Conservation (phyloP, 1,140 invertebrate species). For the Linepithema humile region DNA sequence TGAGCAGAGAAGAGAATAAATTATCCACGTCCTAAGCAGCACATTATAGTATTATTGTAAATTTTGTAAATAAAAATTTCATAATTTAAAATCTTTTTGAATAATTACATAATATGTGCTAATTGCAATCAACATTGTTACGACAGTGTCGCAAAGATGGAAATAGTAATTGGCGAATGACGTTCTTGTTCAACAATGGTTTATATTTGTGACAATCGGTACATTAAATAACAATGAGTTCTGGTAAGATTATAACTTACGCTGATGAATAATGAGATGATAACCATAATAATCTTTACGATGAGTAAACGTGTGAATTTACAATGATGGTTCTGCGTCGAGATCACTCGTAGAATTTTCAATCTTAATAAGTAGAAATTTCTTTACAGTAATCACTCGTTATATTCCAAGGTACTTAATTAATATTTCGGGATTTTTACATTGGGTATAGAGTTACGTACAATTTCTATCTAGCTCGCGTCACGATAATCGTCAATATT, state of each 20-base stretch:
- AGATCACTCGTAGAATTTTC: constrained; percentile 38
- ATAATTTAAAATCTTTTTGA: neutral
- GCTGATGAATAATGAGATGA: constrained; percentile 24
- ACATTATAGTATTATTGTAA: constrained; percentile 6
- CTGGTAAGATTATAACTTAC: constrained; percentile 37
- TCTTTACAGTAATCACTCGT: neutral
- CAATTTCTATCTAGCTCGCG: constrained; percentile 5
- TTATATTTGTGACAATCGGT: constrained; percentile 62
- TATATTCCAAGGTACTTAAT: neutral
- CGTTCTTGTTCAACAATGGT: constrained; percentile 59
- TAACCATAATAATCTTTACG: constrained; percentile 25
- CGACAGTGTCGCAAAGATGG: neutral
- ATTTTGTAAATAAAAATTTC: constrained; percentile 34
- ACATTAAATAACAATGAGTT: constrained; percentile 66
- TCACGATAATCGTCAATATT: constrained; percentile 2
- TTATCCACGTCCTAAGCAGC: too few relatives aligned
- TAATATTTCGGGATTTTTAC: neutral
- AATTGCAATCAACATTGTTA: neutral
- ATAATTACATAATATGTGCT: neutral
- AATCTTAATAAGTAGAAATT: neutral
- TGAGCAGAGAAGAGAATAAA: neutral
- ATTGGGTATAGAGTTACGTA: neutral
- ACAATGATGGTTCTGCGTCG: neutral
- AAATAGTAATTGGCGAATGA: neutral
- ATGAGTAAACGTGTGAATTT: constrained; percentile 12